Conservation (phyloP, 2,797 vertebrate species). For the Phrynocephalus guinanensis region DNA sequence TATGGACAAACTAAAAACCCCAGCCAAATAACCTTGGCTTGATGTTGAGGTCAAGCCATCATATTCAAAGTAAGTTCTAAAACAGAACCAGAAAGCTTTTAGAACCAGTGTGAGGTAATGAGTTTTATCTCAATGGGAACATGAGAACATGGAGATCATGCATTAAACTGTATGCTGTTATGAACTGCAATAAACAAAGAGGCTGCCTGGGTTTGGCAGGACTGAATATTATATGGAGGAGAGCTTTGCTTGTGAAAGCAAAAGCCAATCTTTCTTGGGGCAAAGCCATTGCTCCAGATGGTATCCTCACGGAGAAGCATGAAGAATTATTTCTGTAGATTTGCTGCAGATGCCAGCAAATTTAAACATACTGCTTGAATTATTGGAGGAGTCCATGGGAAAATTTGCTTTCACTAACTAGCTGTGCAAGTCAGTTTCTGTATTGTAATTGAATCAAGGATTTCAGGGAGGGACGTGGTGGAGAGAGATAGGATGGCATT, state of each 20-base stretch:
- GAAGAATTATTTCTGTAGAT: slow-evolving; percentile 39
- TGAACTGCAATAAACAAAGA: slow-evolving; percentile 25
- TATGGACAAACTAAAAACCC: too few species aligned
- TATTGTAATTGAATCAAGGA: background rate
- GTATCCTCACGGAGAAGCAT: slow-evolving; percentile 58
- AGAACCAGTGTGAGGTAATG: too few species aligned
- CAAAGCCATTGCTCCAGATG: slow-evolving; percentile 49
- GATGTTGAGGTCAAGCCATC: too few species aligned
- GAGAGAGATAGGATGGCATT: background rate
- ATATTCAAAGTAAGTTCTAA: too few species aligned
- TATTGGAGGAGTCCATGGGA: background rate
- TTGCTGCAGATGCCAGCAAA: slow-evolving; percentile 57
- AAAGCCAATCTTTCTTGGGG: slow-evolving; percentile 55
- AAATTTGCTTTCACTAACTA: slow-evolving; percentile 21
- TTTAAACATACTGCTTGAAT: slow-evolving; percentile 27
- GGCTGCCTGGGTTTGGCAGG: background rate
- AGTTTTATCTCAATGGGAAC: too few species aligned
- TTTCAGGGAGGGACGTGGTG: too few species aligned
- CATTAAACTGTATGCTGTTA: background rate
- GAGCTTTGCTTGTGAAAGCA: slow-evolving; percentile 47
- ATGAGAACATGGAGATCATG: background rate
- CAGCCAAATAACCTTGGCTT: too few species aligned
- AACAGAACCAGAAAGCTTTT: too few species aligned
- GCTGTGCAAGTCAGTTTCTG: slow-evolving; percentile 13
- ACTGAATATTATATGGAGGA: background rate